Percentiles rank a stretch among this genome's conserved stretches.
phyloP scores from a whole-genome alignment of 2,797 vertebrate genomes.

The Florisuga fusca region DNA sequence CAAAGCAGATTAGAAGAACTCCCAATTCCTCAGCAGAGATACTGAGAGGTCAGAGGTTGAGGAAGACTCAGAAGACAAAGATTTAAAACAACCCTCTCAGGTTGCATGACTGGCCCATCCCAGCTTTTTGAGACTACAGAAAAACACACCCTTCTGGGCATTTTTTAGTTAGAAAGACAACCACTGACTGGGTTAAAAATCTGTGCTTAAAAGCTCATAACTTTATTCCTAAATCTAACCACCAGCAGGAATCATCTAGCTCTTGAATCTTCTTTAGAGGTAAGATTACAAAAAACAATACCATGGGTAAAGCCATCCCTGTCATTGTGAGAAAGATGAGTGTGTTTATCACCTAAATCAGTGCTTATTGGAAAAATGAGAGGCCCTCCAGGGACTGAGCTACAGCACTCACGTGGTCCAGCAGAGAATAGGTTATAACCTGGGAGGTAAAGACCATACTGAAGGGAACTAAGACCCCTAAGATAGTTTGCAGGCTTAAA shows the following conservation, averaged over 20 bases:
- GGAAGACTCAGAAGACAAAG: slow-evolving; percentile 46
- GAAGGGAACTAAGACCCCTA: background rate
- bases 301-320: background rate
- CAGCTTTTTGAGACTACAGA: background rate
- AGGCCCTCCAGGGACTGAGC: slow-evolving; percentile 2
- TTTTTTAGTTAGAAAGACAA: slow-evolving; percentile 22
- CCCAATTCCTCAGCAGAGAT: slow-evolving; percentile 46
- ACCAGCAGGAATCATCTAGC: background rate
- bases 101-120: slow-evolving; percentile 20
- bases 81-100: slow-evolving; percentile 49
- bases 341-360: slow-evolving; percentile 42
- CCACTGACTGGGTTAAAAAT: background rate
- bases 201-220: slow-evolving; percentile 1
- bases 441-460: background rate
- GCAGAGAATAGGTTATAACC: slow-evolving; percentile 25
- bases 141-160: slow-evolving; percentile 44
- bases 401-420: background rate
- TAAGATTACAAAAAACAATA: slow-evolving; percentile 15
- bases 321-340: slow-evolving; percentile 30
- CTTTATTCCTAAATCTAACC: slow-evolving; percentile 16
- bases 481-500: slow-evolving; percentile 24
- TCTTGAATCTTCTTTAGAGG: slow-evolving; percentile 17
- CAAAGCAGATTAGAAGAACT: slow-evolving; percentile 62
- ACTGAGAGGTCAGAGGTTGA: slow-evolving; percentile 64
- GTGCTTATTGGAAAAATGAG: slow-evolving; percentile 13